A percentile compares a stretch with the other conserved stretches of the same genome.
These are phyloP conservation scores for Microcebus ravelobensis DNA, from an alignment of 2,113 vertebrate species.

Conservation along the genomic window DNA sequence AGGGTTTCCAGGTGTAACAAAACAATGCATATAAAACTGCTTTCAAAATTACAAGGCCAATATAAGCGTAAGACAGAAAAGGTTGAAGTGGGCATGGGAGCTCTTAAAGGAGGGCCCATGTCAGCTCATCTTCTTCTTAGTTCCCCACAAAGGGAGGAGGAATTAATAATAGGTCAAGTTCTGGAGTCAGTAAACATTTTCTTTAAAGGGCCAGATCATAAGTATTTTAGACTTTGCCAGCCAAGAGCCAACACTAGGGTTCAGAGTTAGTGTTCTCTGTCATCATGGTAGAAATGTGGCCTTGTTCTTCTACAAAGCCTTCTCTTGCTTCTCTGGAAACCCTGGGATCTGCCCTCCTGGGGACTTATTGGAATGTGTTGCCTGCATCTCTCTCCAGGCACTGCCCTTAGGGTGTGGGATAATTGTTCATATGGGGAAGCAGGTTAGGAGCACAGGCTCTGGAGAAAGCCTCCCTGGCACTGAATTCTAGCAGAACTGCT, in stretches of 20 bases:
- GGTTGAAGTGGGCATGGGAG: background rate
- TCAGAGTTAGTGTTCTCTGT: background rate
- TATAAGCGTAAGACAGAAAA: background rate
- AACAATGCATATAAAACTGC: background rate
- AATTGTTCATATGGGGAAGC: background rate
- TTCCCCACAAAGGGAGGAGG: background rate
- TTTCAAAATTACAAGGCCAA: background rate
- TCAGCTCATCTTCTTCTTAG: background rate
- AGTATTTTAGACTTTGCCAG: background rate
- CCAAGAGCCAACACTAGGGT: background rate
- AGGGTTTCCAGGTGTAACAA: background rate
- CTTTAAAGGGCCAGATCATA: background rate
- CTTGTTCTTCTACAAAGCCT: background rate
- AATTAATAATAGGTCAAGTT: constrained; percentile 9
- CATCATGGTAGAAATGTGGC: background rate
- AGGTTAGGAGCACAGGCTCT: background rate
- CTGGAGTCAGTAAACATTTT: background rate
- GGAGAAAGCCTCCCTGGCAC: background rate
- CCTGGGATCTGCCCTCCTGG: background rate
- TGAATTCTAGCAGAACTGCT: background rate
- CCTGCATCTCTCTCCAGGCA: background rate
- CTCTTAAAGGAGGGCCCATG: background rate
- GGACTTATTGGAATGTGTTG: background rate
- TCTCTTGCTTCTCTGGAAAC: background rate
- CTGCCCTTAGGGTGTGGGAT: background rate